Percentiles rank a stretch among this genome's conserved stretches.
Evolutionary conservation across 2,113 vertebrate genomes (phyloP).

Genomic region (Orthochromis malagaraziensis): DNA sequence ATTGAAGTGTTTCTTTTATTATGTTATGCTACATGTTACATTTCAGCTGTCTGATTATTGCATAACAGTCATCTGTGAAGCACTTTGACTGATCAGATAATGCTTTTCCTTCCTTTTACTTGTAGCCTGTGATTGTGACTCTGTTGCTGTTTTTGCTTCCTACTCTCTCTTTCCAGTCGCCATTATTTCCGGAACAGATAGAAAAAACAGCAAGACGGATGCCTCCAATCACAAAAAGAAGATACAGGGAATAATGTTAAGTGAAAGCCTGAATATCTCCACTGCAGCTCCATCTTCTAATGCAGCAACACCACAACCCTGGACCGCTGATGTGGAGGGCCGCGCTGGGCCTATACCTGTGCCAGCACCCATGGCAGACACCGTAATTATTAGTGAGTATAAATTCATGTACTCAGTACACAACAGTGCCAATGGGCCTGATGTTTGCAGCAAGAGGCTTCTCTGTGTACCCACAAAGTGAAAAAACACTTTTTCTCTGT

Average conservation of each 20-base stretch:
- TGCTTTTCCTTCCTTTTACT: not conserved
- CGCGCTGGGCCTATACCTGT: constrained; percentile 57
- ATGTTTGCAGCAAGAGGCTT: not conserved
- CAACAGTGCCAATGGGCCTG: not conserved
- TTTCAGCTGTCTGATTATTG: not conserved
- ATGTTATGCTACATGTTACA: not conserved
- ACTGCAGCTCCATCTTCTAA: not conserved
- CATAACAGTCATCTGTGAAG: not conserved
- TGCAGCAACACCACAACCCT: not conserved
- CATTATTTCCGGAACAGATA: not conserved
- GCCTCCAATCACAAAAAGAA: not conserved
- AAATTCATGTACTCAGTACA: not conserved
- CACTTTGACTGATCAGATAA: not conserved
- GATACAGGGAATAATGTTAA: not conserved
- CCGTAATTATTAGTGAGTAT: constrained; percentile 78
- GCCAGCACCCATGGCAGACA: constrained; percentile 49
- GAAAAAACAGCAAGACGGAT: not conserved
- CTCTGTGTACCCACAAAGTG: not conserved
- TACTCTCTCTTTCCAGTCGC: not conserved
- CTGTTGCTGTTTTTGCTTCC: not conserved
- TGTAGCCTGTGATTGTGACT: not conserved
- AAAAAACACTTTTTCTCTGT: not conserved
- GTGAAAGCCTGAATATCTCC: not conserved
- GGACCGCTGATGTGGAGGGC: not conserved
- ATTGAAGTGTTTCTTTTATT: not conserved